Conservation (phyloP, 2,113 vertebrate genomes). For the Syngnathoides biaculeatus region DNA sequence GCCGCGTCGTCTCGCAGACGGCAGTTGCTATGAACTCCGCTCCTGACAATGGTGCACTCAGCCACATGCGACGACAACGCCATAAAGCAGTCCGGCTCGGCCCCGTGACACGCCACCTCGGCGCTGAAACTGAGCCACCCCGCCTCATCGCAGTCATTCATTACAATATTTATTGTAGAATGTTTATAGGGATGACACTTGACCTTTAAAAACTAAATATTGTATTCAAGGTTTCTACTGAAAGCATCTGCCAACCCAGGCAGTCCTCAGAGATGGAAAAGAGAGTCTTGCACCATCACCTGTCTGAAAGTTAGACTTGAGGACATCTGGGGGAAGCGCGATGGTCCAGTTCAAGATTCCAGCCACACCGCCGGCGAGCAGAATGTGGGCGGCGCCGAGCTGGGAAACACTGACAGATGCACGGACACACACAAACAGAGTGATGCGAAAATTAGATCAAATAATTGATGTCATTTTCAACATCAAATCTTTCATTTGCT, state of each 20-base stretch:
- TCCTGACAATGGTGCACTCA: too few species aligned
- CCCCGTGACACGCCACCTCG: too few species aligned
- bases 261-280: neutral
- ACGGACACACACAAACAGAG: neutral
- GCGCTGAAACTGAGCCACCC: too few species aligned
- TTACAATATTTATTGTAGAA: too few species aligned
- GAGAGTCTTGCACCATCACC: constrained; percentile 39
- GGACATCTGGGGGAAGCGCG: constrained; percentile 75
- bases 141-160: too few species aligned
- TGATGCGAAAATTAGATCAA: neutral
- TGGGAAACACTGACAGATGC: constrained; percentile 48
- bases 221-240: neutral
- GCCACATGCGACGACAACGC: too few species aligned
- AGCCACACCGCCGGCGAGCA: constrained; percentile 68
- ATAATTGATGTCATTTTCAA: neutral
- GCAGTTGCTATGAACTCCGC: too few species aligned
- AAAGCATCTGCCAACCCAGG: neutral
- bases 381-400: constrained; percentile 68
- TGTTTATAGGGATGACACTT: too few species aligned
- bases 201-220: neutral
- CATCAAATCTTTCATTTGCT: neutral
- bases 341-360: constrained; percentile 75
- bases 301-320: constrained; percentile 79
- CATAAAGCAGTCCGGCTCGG: too few species aligned
- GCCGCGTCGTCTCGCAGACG: too few species aligned